Evolutionary conservation across 2,888 invertebrate genomes (phyloP), one percentile per base, ranked within the genome.

Genomic region (Stegophylla sp.): DNA sequence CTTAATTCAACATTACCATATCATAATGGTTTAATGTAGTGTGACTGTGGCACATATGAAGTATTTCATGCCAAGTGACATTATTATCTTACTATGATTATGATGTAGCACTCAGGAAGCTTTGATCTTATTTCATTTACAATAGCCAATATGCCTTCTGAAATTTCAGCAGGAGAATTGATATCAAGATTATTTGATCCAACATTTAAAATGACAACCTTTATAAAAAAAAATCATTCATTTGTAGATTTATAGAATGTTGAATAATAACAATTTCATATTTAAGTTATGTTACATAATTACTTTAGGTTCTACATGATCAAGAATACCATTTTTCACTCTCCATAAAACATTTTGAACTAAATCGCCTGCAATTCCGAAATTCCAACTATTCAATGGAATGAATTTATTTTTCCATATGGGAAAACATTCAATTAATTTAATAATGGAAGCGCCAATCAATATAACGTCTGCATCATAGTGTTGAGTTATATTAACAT

Each of bases 301-400:
- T 86, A 94, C 94, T 89, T 95, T 96, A 12, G 96, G 95, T 86
- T 92, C 92, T 83, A 96, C 92, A 88, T 92, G 90, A 86, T 96
- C 95, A 84, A 97, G 88, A 87, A 95, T 95, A 73, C 96, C 96
- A 88, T 97, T 94, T 85, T 91, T 89, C 64, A 96, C 90, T 85
- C 97, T 89, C 96, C 96, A 97, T 59, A 97, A 88, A n/a, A 96
- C 91, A 89, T 97, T 92, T 86, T 96, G 93, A 53, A 94, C 94
- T 86, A 92, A 90, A 87, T 97, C 96, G 83, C 92, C 93, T 84
- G 94, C 92, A 85, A 96, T 94, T 85, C 96, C 95, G 88, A 95
- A 94, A 87, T 96, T 96, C 84, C 96, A 90, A 86, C 94, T 93
- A 87, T 97, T 96, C 86, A 97, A 89, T 1, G 96, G 96, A 81